phyloP scores from a whole-genome alignment of 1,140 invertebrate species.

The Saxidomus purpurata region DNA sequence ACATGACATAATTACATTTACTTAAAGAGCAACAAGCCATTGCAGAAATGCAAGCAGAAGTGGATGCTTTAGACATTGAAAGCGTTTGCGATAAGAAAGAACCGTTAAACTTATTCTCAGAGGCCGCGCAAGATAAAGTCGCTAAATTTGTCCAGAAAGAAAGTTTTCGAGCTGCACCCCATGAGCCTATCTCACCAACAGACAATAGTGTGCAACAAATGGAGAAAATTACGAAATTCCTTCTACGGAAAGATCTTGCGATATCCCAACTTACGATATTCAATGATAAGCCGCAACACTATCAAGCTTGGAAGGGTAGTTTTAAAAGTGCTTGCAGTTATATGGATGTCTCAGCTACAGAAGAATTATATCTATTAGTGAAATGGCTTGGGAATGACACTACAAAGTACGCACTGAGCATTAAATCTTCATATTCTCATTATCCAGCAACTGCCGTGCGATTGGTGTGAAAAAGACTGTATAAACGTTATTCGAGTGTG shows the following conservation, averaged over 20 bases:
- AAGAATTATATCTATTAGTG: slow-evolving; percentile 67
- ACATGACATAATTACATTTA: no score
- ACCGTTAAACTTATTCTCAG: no score
- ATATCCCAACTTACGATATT: not conserved
- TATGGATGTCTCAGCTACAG: slow-evolving; percentile 21
- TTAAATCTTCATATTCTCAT: slow-evolving; percentile 46
- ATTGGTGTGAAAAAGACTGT: slow-evolving; percentile 63
- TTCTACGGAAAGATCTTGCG: slow-evolving; percentile 51
- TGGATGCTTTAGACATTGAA: no score
- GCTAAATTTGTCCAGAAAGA: no score
- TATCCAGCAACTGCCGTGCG: slow-evolving; percentile 35
- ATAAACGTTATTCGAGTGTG: slow-evolving; percentile 67
- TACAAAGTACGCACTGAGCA: slow-evolving; percentile 57
- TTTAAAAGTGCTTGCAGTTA: slow-evolving; percentile 51
- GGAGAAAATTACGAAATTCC: slow-evolving; percentile 5
- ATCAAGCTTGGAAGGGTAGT: slow-evolving; percentile 46
- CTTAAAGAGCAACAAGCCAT: no score
- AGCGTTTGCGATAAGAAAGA: no score
- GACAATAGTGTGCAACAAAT: not conserved
- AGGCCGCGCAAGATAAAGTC: no score
- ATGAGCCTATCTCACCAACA: no score
- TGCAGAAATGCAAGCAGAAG: no score
- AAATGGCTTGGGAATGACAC: slow-evolving; percentile 65
- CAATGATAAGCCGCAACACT: slow-evolving; percentile 52
- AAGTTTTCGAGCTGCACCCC: no score